A percentile compares a stretch with the other conserved stretches of the same genome.
phyloP scores from a whole-genome alignment of 2,113 vertebrate species.

The Prinia subflava region DNA sequence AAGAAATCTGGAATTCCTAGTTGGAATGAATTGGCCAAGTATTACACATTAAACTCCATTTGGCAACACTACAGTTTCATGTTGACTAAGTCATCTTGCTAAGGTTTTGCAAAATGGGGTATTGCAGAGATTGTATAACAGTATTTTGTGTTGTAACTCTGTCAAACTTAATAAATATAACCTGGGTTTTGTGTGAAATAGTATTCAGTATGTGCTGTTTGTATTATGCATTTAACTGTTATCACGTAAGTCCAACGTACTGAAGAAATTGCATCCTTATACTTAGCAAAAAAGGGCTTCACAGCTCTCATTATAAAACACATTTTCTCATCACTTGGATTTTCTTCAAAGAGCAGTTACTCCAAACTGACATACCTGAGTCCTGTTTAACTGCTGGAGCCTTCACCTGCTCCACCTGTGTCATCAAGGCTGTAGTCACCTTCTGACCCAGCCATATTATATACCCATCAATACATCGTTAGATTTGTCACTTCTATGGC shows the following conservation, averaged over 20 bases:
- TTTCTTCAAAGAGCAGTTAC: neutral
- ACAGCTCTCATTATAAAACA: neutral
- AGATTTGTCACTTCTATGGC: neutral
- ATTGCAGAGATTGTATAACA: neutral
- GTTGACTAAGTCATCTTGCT: neutral
- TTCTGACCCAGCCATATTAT: neutral
- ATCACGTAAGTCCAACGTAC: rapidly evolving
- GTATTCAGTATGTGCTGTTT: neutral
- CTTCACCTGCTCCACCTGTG: neutral
- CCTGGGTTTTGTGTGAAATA: neutral
- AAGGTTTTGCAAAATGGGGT: neutral
- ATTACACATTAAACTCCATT: neutral
- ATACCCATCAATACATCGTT: neutral
- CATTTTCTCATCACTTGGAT: neutral
- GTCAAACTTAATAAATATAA: neutral
- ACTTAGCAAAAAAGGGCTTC: neutral
- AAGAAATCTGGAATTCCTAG: neutral
- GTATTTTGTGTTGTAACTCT: neutral
- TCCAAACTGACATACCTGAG: neutral
- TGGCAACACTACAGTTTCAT: neutral
- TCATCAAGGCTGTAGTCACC: neutral
- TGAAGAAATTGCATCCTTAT: neutral
- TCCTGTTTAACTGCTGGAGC: neutral
- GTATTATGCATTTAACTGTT: neutral
- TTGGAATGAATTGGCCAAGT: neutral